A percentile compares a stretch with the other conserved stretches of the same genome.
These are phyloP conservation scores for Eucriotettix oculatus DNA, from an alignment of 2,888 invertebrate genomes.

Conservation along the genomic window DNA sequence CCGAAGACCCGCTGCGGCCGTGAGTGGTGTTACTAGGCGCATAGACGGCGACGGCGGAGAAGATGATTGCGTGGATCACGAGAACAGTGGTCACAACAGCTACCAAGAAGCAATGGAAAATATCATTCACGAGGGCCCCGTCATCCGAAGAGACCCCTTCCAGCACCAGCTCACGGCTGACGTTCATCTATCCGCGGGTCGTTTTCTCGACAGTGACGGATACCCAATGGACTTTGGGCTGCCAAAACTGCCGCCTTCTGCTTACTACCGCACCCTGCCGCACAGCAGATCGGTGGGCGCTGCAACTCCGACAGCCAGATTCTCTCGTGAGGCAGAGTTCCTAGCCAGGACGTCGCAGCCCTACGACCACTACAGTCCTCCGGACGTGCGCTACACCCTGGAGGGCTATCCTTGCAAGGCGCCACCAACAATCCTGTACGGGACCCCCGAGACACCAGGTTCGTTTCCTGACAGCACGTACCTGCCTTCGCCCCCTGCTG, in stretches of 20 bases:
- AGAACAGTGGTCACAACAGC: slow-evolving; percentile 18
- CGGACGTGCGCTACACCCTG: slow-evolving; percentile 55
- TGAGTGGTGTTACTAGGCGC: slow-evolving; percentile 14
- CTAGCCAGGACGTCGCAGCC: slow-evolving; percentile 32
- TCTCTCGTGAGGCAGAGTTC: slow-evolving; percentile 48
- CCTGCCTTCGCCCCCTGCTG: slow-evolving; percentile 52
- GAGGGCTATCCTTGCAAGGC: slow-evolving; percentile 57
- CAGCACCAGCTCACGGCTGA: slow-evolving; percentile 40
- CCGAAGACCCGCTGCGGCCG: slow-evolving; percentile 16
- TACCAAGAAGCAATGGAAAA: slow-evolving; percentile 22
- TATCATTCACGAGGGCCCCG: slow-evolving; percentile 24
- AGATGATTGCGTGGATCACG: slow-evolving; percentile 23
- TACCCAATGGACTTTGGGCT: slow-evolving; percentile 63
- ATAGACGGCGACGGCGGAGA: slow-evolving; percentile 19
- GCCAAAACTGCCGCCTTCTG: slow-evolving; percentile 39
- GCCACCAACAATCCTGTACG: slow-evolving; percentile 6
- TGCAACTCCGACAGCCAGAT: slow-evolving; percentile 22
- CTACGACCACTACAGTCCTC: slow-evolving; percentile 24
- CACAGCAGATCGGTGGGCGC: slow-evolving; percentile 39
- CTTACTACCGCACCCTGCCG: slow-evolving; percentile 59
- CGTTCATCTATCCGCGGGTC: slow-evolving; percentile 56
- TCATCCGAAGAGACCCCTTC: slow-evolving; percentile 31
- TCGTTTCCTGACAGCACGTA: slow-evolving; percentile 32
- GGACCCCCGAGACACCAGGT: slow-evolving; percentile 5
- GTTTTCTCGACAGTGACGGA: slow-evolving; percentile 58